phyloP scores from a whole-genome alignment of 1,140 invertebrate species.

The Aphaenogaster rudis region DNA sequence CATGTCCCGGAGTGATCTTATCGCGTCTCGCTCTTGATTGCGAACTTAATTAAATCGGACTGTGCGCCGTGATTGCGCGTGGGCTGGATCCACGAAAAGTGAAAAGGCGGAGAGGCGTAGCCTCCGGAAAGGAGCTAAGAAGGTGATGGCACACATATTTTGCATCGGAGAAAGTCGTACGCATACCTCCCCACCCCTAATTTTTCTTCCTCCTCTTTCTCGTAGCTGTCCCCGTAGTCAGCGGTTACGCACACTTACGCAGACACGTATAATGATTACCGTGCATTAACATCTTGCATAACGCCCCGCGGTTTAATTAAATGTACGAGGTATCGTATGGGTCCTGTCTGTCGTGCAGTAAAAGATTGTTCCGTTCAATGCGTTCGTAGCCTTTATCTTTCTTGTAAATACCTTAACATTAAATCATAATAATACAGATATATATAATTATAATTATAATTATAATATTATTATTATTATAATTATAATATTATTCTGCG shows the following conservation, averaged over 20 bases:
- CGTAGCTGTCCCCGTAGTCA: slow-evolving; percentile 48
- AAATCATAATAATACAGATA: slow-evolving; percentile 8
- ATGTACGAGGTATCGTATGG: slow-evolving; percentile 59
- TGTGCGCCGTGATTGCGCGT: neutral
- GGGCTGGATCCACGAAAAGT: slow-evolving; percentile 76
- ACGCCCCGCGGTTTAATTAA: slow-evolving; percentile 71
- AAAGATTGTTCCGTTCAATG: neutral
- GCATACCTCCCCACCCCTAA: slow-evolving; percentile 42
- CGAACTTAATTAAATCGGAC: slow-evolving; percentile 37
- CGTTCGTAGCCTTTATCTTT: neutral
- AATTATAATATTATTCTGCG: neutral
- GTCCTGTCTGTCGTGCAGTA: slow-evolving; percentile 15
- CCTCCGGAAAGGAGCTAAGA: slow-evolving; percentile 53
- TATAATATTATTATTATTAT: neutral
- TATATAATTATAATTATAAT: neutral
- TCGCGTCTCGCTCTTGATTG: neutral
- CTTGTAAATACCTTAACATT: neutral
- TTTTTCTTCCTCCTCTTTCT: slow-evolving; percentile 46
- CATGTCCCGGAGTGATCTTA: neutral
- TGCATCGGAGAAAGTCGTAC: slow-evolving; percentile 82
- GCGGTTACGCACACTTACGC: slow-evolving; percentile 50
- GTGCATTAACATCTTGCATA: slow-evolving; percentile 82
- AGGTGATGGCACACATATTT: slow-evolving; percentile 82
- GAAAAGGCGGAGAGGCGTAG: slow-evolving; percentile 74
- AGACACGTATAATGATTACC: slow-evolving; percentile 71